These are phyloP conservation scores for Pararge aegeria DNA, from an alignment of 1,140 invertebrate genomes.

Conservation along the genomic window DNA sequence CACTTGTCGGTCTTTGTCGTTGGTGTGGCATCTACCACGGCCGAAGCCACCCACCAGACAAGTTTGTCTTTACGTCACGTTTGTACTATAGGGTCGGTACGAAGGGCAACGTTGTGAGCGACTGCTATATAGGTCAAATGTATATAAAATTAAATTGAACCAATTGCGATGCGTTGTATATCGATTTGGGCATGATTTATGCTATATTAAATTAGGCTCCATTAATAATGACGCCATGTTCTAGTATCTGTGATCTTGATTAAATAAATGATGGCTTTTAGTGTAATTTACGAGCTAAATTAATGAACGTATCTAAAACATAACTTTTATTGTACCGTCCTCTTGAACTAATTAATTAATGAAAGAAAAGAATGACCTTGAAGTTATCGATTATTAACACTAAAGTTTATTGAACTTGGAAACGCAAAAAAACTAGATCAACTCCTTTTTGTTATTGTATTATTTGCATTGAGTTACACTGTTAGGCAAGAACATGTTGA, in stretches of 20 bases:
- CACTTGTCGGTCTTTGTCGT: too few relatives aligned
- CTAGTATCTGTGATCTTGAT: constrained; percentile 20
- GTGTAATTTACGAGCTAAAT: constrained; percentile 22
- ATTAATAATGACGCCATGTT: constrained; percentile 12
- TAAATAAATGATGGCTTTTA: constrained; percentile 23
- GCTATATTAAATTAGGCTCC: not conserved
- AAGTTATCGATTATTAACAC: not conserved
- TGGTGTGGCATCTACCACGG: too few relatives aligned
- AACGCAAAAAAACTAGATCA: not conserved
- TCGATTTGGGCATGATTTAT: not conserved
- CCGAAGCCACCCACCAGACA: too few relatives aligned
- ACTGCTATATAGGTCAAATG: too few relatives aligned
- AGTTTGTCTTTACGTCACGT: too few relatives aligned
- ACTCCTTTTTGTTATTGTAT: not conserved
- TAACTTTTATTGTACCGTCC: constrained; percentile 15
- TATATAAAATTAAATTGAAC: too few relatives aligned
- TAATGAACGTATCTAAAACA: constrained; percentile 18
- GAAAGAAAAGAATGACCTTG: not conserved
- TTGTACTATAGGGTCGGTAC: too few relatives aligned
- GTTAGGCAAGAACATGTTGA: too few relatives aligned
- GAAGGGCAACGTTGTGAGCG: too few relatives aligned
- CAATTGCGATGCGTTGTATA: not conserved
- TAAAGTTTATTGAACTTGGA: not conserved
- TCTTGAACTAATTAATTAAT: constrained; percentile 14
- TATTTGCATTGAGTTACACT: not conserved